Evolutionary conservation across 2,888 invertebrate species (phyloP).

Genomic region (Thumatha senex): DNA sequence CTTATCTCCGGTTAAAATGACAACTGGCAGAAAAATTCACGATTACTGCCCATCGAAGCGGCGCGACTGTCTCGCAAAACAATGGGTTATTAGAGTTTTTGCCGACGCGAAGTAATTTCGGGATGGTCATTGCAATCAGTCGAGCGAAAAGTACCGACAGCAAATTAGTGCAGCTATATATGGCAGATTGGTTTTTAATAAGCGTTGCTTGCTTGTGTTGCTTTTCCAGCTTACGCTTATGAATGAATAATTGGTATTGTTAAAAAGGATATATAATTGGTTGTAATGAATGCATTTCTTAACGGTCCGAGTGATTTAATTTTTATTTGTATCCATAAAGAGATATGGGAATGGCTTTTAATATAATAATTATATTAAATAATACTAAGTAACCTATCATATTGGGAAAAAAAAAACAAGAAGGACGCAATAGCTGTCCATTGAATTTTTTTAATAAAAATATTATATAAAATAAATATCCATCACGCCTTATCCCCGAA

Average conservation of each 20-base stretch:
- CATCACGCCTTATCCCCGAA: too few relatives aligned
- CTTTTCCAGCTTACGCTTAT: constrained; percentile 1
- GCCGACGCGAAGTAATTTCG: constrained; percentile 44
- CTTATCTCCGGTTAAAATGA: constrained; percentile 35
- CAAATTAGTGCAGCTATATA: constrained; percentile 18
- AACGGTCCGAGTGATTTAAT: neutral
- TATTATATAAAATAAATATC: too few relatives aligned
- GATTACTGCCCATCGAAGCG: constrained; percentile 14
- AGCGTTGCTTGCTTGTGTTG: constrained; percentile 7
- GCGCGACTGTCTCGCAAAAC: constrained; percentile 44
- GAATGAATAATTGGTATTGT: neutral
- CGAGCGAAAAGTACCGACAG: constrained; percentile 26
- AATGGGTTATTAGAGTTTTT: constrained; percentile 67
- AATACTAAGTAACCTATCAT: too few relatives aligned
- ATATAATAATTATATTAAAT: too few relatives aligned
- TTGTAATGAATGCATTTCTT: neutral
- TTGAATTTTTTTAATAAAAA: too few relatives aligned
- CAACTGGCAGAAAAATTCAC: constrained; percentile 24
- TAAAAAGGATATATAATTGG: neutral
- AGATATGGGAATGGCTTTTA: neutral
- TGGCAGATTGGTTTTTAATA: constrained; percentile 18
- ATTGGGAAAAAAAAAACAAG: too few relatives aligned
- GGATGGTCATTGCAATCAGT: constrained; percentile 30
- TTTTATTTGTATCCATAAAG: neutral
- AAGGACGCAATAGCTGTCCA: too few relatives aligned